Conservation (phyloP, 1,140 invertebrate species). For the Bacillus rossius region DNA sequence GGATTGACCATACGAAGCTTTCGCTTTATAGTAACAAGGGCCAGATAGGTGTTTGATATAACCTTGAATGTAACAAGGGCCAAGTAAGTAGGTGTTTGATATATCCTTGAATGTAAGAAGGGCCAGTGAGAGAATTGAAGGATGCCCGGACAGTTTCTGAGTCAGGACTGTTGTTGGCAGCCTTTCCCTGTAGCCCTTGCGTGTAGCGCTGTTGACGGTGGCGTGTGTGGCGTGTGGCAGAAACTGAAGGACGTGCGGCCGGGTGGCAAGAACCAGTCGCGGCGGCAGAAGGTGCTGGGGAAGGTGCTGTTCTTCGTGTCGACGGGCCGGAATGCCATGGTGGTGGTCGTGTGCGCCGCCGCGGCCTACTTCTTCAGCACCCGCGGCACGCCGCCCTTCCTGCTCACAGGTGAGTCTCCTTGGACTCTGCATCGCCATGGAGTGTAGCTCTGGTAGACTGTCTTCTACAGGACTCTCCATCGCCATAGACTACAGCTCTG, state of each 20-base stretch:
- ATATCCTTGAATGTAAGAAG: too few relatives aligned
- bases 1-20: too few relatives aligned
- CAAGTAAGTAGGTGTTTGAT: too few relatives aligned
- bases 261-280: not conserved
- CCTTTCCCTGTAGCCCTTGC: not conserved
- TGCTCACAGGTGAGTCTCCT: slow-evolving; percentile 28
- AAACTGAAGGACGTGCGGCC: slow-evolving; percentile 58
- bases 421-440: not conserved
- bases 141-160: too few relatives aligned
- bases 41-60: too few relatives aligned
- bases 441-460: too few relatives aligned
- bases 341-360: slow-evolving; percentile 33
- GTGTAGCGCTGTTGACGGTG: not conserved
- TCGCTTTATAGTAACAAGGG: too few relatives aligned
- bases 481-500: too few relatives aligned
- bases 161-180: not conserved
- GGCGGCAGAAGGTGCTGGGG: not conserved
- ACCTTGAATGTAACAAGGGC: too few relatives aligned
- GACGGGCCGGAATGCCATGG: slow-evolving; percentile 34
- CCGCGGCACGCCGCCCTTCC: slow-evolving; percentile 33
- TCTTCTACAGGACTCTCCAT: too few relatives aligned
- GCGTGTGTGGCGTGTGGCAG: slow-evolving; percentile 42
- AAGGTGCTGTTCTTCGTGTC: slow-evolving; percentile 12
- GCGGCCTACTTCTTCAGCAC: slow-evolving; percentile 24
- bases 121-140: too few relatives aligned